Evolutionary conservation across 1,140 invertebrate genomes (phyloP), one percentile per base, ranked within the genome.

Genomic region (Drosophila teissieri): DNA sequence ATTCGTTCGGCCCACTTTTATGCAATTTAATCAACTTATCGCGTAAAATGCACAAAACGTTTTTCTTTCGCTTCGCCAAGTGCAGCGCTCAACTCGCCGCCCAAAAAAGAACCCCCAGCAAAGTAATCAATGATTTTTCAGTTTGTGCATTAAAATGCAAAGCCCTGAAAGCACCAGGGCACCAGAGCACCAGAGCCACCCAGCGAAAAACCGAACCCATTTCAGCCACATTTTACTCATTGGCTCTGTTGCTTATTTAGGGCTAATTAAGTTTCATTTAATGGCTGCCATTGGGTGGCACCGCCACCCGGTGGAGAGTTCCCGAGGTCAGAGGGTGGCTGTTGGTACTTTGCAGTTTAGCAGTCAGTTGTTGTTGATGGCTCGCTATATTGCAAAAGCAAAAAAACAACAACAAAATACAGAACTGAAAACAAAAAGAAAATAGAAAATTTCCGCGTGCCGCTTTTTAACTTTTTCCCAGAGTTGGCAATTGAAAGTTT

Each of bases 1-100:
- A 54, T 36, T 39, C 14, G 10, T 49, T 63, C 48, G 64, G 48
- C 78, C 73, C 84, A 79, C 76, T 80, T 78, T 74, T 78, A 78
- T 89, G 80, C 77, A 89, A 89, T 89, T 89, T 89, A 89, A 89
- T 89, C 84, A 88, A 88, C 84, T 88, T 83, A 83, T 72, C 80
- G 79, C 63, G 54, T 65, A 74, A 78, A 86, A 81, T 76, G 65
- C 70, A 75, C 57, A 81, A 75, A 84, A 53, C 56, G 54, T 55
- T 81, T 80, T 76, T 55, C 53, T 60, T 62, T 52, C 45, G 56
- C 52, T 63, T 64, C 24, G 40, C 12, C 67, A 79, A 80, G 70
- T 80, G 69, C 62, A 45, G 54, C 39, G 56, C 45, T 56, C 51
- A 11, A n/a, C 3, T 14, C 10, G 8, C 22, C 11, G 31, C 31